Conservation (phyloP, 2,888 invertebrate genomes). For the Eutolmus rufibarbis region DNA sequence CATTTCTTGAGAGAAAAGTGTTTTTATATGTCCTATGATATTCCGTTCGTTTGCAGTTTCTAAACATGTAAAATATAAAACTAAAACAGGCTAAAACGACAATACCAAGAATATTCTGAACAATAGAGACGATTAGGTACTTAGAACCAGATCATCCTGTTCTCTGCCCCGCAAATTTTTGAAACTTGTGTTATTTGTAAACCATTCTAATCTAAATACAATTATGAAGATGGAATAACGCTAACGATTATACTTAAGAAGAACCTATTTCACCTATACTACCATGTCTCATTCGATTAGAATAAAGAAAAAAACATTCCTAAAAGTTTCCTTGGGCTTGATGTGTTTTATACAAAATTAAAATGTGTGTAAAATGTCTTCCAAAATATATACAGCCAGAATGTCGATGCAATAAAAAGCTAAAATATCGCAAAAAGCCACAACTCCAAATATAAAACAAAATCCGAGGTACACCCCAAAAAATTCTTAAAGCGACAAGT, state of each 20-base stretch:
- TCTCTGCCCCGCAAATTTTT: too few species aligned
- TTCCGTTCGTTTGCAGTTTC: too few species aligned
- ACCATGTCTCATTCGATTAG: neutral
- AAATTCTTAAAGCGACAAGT: neutral
- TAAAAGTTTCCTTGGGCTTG: neutral
- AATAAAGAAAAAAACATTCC: neutral
- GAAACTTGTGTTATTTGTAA: too few species aligned
- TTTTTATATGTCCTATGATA: too few species aligned
- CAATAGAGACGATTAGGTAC: too few species aligned
- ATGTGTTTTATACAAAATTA: neutral
- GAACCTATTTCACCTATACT: neutral
- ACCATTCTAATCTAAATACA: neutral
- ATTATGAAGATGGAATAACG: neutral
- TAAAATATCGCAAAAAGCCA: neutral
- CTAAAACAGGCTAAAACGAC: too few species aligned
- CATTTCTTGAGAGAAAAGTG: too few species aligned
- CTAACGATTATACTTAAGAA: neutral
- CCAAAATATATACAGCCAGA: neutral
- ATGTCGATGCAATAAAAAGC: neutral
- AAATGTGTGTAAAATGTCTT: neutral
- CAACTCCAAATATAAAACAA: neutral
- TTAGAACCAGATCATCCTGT: too few species aligned
- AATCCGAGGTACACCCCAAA: slow-evolving; percentile 48
- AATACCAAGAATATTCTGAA: too few species aligned
- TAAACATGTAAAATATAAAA: too few species aligned